Percentiles rank a stretch among this genome's conserved stretches.
Conservation (phyloP, 2,888 invertebrate species). For the Priocnemis perturbator region DNA sequence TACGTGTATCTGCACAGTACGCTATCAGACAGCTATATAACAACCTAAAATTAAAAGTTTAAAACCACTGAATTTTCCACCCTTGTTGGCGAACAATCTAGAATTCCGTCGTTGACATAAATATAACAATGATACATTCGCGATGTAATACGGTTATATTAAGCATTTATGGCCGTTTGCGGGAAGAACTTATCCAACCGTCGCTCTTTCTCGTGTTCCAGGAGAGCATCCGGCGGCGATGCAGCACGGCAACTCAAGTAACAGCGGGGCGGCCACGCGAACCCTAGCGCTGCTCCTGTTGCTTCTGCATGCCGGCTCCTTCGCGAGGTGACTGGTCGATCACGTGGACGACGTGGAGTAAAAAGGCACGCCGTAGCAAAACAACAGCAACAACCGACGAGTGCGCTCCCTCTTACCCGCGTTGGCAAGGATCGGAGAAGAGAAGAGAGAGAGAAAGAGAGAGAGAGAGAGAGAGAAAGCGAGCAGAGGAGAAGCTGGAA, state of each 20-base stretch:
- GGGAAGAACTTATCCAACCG: constrained; percentile 35
- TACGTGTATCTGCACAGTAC: too few relatives aligned
- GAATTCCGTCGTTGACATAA: too few relatives aligned
- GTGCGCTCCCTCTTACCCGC: constrained; percentile 27
- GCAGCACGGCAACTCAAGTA: constrained; percentile 77
- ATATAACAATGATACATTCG: too few relatives aligned
- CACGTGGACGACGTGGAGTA: constrained; percentile 41
- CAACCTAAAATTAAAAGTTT: too few relatives aligned
- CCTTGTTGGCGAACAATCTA: too few relatives aligned
- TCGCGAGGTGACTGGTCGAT: constrained; percentile 72
- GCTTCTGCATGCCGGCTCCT: constrained; percentile 68
- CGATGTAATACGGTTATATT: too few relatives aligned
- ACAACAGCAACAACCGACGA: constrained; percentile 19
- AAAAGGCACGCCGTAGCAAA: constrained; percentile 30
- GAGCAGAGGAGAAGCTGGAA: too few relatives aligned
- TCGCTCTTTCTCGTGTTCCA: constrained; percentile 57
- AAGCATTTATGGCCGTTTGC: not conserved
- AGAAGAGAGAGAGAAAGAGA: not conserved
- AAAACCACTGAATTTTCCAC: too few relatives aligned
- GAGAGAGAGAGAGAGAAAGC: not conserved
- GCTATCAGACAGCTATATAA: too few relatives aligned
- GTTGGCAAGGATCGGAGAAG: constrained; percentile 18
- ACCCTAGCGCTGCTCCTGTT: constrained; percentile 69
- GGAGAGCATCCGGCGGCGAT: constrained; percentile 78
- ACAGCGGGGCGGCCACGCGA: constrained; percentile 70